Conservation (phyloP, 2,888 invertebrate species). For the Athrips mouffetella region DNA sequence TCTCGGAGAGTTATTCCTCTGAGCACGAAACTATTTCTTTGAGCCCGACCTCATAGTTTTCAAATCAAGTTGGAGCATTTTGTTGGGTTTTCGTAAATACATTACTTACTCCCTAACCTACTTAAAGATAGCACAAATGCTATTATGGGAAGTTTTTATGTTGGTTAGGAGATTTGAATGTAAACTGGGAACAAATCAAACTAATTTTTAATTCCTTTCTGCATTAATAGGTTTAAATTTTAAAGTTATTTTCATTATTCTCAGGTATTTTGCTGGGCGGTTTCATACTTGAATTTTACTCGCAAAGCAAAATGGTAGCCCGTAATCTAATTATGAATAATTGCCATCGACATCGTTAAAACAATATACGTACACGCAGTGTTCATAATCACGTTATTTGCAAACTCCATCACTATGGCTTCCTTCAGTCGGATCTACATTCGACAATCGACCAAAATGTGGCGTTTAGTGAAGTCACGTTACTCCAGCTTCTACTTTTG, state of each 20-base stretch:
- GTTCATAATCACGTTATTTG: slow-evolving; percentile 48
- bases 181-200: too few species aligned
- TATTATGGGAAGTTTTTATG: too few species aligned
- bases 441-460: not conserved
- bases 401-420: slow-evolving; percentile 46
- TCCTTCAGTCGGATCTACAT: slow-evolving; percentile 23
- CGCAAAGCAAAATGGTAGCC: too few species aligned
- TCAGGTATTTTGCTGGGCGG: too few species aligned
- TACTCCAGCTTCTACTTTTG: slow-evolving; percentile 9
- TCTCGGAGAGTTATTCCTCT: slow-evolving; percentile 27
- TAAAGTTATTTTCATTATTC: too few species aligned
- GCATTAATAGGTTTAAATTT: too few species aligned
- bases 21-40: slow-evolving; percentile 61
- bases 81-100: slow-evolving; percentile 29
- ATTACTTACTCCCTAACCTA: too few species aligned
- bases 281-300: too few species aligned
- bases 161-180: too few species aligned
- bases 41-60: slow-evolving; percentile 58
- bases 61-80: slow-evolving; percentile 57
- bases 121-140: too few species aligned
- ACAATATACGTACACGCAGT: slow-evolving; percentile 19
- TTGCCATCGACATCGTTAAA: slow-evolving; percentile 21
- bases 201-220: too few species aligned
- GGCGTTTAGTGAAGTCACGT: not conserved
- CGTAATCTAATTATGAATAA: slow-evolving; percentile 48